A percentile compares a stretch with the other conserved stretches of the same genome.
These are phyloP conservation scores for Larimichthys polyactis DNA, from an alignment of 2,113 vertebrate genomes.

Conservation along the genomic window DNA sequence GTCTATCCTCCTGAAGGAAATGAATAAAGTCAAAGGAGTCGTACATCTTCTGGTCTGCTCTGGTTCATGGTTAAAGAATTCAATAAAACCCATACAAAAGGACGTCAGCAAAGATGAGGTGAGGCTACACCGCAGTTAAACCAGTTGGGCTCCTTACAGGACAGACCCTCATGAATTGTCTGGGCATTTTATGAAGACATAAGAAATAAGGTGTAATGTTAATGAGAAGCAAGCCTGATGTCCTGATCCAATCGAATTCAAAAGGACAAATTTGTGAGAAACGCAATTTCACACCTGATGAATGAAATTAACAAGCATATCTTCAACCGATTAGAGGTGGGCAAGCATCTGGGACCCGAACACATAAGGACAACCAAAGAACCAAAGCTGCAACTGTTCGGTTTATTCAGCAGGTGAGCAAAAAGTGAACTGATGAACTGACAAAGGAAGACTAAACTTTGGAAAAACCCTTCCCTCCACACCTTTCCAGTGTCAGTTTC, in stretches of 20 bases:
- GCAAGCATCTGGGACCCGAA: neutral
- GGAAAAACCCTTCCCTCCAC: neutral
- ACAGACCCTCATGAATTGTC: neutral
- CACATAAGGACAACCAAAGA: neutral
- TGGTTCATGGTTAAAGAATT: constrained; percentile 45
- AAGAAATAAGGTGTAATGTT: neutral
- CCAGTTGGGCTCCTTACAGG: neutral
- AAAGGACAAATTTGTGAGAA: neutral
- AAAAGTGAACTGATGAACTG: no score
- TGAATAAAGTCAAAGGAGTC: constrained; percentile 44
- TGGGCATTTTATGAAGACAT: constrained; percentile 16
- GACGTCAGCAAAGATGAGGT: constrained; percentile 42
- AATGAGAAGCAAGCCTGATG: neutral
- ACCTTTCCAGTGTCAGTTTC: neutral
- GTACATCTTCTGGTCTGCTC: constrained; percentile 45
- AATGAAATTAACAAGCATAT: neutral
- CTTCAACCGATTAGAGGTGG: neutral
- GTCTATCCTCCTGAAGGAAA: constrained; percentile 45
- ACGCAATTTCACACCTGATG: neutral
- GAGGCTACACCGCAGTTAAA: constrained; percentile 14
- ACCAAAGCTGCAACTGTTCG: neutral
- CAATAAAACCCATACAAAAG: constrained; percentile 38
- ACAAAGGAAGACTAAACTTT: no score
- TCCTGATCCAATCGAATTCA: neutral
- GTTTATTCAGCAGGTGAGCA: neutral